These are phyloP conservation scores for Drosophila cognata DNA, from an alignment of 2,888 invertebrate species.

Conservation along the genomic window DNA sequence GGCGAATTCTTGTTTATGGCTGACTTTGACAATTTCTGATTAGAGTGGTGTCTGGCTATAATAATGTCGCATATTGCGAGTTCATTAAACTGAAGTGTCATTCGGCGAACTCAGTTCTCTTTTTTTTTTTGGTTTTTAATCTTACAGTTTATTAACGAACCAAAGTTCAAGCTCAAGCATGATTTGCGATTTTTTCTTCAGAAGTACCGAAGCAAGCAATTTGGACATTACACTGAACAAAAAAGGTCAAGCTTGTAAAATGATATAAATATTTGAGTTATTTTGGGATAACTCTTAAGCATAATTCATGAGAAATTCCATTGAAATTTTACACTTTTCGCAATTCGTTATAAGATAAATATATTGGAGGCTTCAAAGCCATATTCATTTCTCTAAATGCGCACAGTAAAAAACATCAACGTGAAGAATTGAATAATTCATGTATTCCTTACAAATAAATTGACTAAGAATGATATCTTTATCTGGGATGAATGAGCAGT, in stretches of 20 bases:
- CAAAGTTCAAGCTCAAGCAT: conserved; percentile 66
- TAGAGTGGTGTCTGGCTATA: conserved; percentile 38
- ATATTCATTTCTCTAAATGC: too few species aligned
- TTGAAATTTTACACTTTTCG: background rate
- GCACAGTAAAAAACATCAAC: background rate
- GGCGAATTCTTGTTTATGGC: conserved; percentile 16
- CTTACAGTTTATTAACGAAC: conserved; percentile 39
- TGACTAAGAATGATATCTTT: background rate
- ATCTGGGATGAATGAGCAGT: background rate
- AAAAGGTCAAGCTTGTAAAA: background rate
- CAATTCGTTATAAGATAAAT: background rate
- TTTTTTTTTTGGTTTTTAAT: conserved; percentile 8
- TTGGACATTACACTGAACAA: conserved; percentile 37
- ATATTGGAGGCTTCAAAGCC: background rate
- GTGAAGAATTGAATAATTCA: background rate
- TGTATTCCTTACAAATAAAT: background rate
- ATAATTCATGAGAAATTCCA: background rate
- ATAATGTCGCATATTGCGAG: conserved; percentile 55
- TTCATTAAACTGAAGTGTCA: conserved; percentile 78
- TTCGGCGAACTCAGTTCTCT: conserved; percentile 55
- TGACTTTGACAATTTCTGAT: conserved; percentile 40
- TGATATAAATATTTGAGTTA: background rate
- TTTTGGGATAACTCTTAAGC: background rate
- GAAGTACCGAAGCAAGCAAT: conserved; percentile 11
- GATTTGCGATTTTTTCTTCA: conserved; percentile 31